phyloP scores from a whole-genome alignment of 2,113 vertebrate genomes.

The Macroglossus sobrinus region DNA sequence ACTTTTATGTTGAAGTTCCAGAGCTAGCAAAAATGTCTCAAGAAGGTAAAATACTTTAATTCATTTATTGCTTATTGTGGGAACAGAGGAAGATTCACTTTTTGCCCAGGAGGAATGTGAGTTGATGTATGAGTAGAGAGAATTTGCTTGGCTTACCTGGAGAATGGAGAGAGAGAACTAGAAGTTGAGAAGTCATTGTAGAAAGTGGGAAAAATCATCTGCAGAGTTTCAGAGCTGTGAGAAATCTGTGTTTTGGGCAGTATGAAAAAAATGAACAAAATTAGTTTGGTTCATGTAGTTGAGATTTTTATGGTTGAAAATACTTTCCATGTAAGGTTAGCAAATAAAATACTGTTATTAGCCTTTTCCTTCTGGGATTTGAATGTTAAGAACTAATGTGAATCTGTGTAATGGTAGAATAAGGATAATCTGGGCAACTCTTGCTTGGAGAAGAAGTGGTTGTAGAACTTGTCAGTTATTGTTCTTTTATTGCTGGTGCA shows the following conservation, averaged over 20 bases:
- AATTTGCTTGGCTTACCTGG: neutral
- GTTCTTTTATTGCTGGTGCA: neutral
- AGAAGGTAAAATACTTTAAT: constrained; percentile 86
- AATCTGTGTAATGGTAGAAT: neutral
- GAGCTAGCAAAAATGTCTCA: constrained; percentile 94
- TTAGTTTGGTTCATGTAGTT: neutral
- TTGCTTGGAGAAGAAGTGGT: neutral
- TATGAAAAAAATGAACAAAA: neutral
- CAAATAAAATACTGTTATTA: neutral
- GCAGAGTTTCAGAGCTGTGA: neutral
- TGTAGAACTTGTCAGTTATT: neutral
- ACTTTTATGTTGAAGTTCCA: constrained; percentile 99
- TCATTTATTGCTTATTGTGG: neutral
- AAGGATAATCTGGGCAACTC: neutral
- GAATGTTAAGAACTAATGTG: neutral
- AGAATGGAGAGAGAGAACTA: neutral
- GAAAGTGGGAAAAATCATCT: neutral
- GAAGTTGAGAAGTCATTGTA: neutral
- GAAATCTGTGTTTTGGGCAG: neutral
- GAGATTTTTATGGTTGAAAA: neutral
- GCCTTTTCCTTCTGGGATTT: neutral
- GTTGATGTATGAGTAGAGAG: neutral
- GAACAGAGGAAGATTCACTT: neutral
- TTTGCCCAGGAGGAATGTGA: neutral
- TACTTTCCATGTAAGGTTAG: neutral